Base-by-base conservation (phyloP, 23 tunicate species). In the Aplidium turbinatum region DNA sequence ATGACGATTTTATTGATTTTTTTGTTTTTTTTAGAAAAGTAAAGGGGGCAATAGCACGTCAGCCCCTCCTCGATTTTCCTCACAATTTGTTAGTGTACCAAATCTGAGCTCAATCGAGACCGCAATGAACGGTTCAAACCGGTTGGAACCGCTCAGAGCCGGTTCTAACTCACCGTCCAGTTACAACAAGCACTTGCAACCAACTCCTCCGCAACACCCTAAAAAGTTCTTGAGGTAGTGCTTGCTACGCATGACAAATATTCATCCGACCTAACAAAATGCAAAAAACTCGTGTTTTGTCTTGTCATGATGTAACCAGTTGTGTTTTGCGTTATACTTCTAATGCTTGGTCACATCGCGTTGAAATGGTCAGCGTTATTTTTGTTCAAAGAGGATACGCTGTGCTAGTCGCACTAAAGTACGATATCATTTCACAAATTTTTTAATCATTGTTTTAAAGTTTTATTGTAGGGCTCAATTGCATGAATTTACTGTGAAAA, bases 201-300 rank as follows among this genome's bases (percentile, higher is more conserved):
- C 96, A 2, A 82, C 87, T n/a, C 96, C 96, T 20, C 96, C 96
- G 32, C 63, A 75, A n/a, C 87, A 75, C 38, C 96, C 96, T 13
- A 88, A 82, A 56, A 88, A 88, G 66, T 88, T 88, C 56, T 36
- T 88, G 38, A 88, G 96, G 96, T 88, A 81, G 79, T 50, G 40
- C 75, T 36, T 42, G 23, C 22, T 21, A 18, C 62, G 20, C 62
- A 20, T 21, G 24, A 6, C 21, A 18, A 6, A 42, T 42, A 16
- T 18, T 55, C 62, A 55, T 55, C n/a, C n/a, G n/a, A n/a, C n/a
- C n/a, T n/a, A n/a, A n/a, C n/a, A n/a, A n/a, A n/a, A n/a, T n/a
- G n/a, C n/a, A n/a, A n/a, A n/a, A n/a, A n/a, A n/a, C n/a, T n/a
- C n/a, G n/a, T n/a, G n/a, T n/a, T n/a, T n/a, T n/a, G n/a, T n/a